Percentiles rank a stretch among this genome's conserved stretches.
phyloP scores from a whole-genome alignment of 2,797 vertebrate species.

The Dendrocincla tyrannina region DNA sequence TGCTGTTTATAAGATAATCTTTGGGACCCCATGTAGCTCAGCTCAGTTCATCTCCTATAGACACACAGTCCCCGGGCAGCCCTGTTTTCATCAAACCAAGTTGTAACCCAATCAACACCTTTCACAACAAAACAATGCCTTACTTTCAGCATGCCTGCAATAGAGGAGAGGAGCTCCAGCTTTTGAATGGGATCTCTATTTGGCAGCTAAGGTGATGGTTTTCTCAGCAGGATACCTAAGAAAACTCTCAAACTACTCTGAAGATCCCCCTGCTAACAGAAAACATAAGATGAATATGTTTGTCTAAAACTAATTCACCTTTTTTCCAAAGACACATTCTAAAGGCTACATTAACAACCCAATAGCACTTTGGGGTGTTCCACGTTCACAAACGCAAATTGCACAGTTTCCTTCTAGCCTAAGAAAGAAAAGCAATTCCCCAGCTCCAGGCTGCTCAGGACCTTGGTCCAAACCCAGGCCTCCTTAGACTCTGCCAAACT shows the following conservation, averaged over 20 bases:
- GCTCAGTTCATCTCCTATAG: slow-evolving; percentile 75
- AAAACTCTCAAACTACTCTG: slow-evolving; percentile 35
- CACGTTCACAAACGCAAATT: slow-evolving; percentile 18
- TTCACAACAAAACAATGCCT: slow-evolving; percentile 79
- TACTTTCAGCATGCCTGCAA: slow-evolving; percentile 75
- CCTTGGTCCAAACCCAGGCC: not conserved
- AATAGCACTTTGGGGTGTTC: not conserved
- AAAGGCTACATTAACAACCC: slow-evolving; percentile 17
- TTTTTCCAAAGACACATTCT: not conserved
- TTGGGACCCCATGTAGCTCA: slow-evolving; percentile 64
- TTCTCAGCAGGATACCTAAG: slow-evolving; percentile 51
- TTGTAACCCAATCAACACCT: slow-evolving; percentile 81
- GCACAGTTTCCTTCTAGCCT: not conserved
- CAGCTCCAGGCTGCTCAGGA: slow-evolving; percentile 22
- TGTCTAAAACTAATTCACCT: slow-evolving; percentile 66
- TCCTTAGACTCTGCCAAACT: not conserved
- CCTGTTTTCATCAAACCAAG: slow-evolving; percentile 79
- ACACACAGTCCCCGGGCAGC: slow-evolving; percentile 78
- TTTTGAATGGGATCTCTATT: slow-evolving; percentile 45
- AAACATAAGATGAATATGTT: slow-evolving; percentile 64
- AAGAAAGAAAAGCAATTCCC: not conserved
- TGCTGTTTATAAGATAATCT: slow-evolving; percentile 75
- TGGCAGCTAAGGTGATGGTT: slow-evolving; percentile 66
- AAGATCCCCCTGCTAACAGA: slow-evolving; percentile 36
- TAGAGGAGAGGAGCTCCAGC: slow-evolving; percentile 42